Base-by-base conservation (phyloP, 1,140 invertebrate genomes). In the Schmidtea mediterranea region DNA sequence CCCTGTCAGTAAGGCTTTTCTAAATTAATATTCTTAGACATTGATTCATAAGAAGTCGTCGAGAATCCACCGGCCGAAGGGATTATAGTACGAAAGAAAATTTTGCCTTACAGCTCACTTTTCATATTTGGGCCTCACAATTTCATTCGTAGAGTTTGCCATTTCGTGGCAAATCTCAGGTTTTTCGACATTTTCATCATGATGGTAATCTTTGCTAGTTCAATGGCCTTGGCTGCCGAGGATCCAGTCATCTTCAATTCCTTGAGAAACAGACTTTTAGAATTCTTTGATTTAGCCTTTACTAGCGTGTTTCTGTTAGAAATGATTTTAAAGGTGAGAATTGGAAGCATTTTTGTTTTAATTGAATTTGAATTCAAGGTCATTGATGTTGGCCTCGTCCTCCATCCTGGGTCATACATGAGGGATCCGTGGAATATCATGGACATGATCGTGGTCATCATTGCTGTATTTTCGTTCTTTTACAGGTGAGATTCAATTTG, bases 151-250 rank as follows among this genome's bases (percentile, higher is more conserved):
- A 52, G 58, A 36, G 59, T 63, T 50, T 63, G 61, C 52, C 89
- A 95, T 73, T 90, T 82, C 78, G 78, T 94, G 57, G 87, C 94
- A 56, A 95, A 94, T 72, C 75, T 95, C 62, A 77, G 77, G 65
- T 94, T 92, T 74, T 97, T 95, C 74, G 89, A 97, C 73, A 78
- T 89, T 70, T 90, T 97, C 75, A 95, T 95, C 65, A 95, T 95
- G 87, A 73, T 92, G 61, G 82, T 95, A 59, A 97, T 97, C 65
- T 81, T 77, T 65, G 72, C 90, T 65, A 92, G 84, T 73, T 92
- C 84, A 66, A 87, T 97, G 66, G 86, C 92, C 57, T 74, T 99
- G 62, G 92, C 92, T 52, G 84, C 87, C 52, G 92, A 99, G 72
- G 89, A 99, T 71, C 92, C 92, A 43, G 89, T 99, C 48, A 74